Conservation (phyloP, 1,140 invertebrate genomes). For the Archegozetes longisetosus region DNA sequence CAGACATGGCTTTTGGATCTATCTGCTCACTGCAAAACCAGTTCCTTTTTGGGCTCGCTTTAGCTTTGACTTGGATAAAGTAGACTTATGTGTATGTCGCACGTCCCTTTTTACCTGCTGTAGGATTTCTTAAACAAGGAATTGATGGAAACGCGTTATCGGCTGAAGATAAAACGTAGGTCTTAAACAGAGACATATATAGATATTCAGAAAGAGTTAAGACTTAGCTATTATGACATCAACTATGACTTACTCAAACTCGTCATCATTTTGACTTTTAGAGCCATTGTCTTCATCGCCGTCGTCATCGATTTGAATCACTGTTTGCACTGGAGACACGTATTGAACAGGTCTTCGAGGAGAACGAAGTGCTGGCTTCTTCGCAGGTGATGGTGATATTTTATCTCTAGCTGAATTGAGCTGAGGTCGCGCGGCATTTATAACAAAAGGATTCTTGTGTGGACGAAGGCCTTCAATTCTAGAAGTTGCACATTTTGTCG, state of each 20-base stretch:
- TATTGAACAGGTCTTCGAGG: not conserved
- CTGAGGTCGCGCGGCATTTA: not conserved
- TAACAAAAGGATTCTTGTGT: not conserved
- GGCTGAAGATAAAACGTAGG: too few relatives aligned
- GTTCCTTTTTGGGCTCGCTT: not conserved
- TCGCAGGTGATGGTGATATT: not conserved
- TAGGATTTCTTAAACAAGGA: too few relatives aligned
- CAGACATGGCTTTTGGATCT: not conserved
- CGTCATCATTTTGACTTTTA: not conserved
- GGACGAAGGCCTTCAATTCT: not conserved
- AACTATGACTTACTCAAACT: not conserved
- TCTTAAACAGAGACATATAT: too few relatives aligned
- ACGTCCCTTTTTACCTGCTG: too few relatives aligned
- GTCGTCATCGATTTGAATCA: slow-evolving; percentile 8
- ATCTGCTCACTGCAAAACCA: not conserved
- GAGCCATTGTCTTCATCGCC: not conserved
- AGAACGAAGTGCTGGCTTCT: not conserved
- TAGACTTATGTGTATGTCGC: too few relatives aligned
- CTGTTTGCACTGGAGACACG: not conserved
- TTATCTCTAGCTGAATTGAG: not conserved
- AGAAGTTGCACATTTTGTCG: too few relatives aligned
- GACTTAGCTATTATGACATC: not conserved
- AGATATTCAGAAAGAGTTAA: not conserved
- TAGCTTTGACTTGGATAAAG: not conserved
- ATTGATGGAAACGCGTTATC: too few relatives aligned